phyloP scores from a whole-genome alignment of 2,797 vertebrate species.

The Nyctibius grandis region DNA sequence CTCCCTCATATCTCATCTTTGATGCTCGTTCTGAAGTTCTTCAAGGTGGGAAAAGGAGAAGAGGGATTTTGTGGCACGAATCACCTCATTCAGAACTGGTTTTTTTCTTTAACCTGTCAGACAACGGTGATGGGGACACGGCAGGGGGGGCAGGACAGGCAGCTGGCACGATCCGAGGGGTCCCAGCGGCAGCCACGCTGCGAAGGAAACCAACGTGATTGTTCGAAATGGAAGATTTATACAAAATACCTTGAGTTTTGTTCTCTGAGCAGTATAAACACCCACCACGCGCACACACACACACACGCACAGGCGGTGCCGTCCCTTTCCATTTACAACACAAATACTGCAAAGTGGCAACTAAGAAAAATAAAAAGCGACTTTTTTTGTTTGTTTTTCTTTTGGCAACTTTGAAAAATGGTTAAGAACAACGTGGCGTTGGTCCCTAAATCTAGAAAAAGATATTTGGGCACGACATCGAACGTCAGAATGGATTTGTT shows the following conservation, averaged over 20 bases:
- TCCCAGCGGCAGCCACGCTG: background rate
- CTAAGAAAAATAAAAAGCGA: conserved; percentile 64
- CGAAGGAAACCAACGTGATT: conserved; percentile 1
- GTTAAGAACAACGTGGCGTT: conserved; percentile 70
- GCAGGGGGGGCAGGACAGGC: background rate
- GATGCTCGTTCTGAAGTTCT: too few relatives aligned
- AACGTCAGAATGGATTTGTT: conserved; percentile 39
- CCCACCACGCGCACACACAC: background rate
- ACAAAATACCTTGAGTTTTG: conserved; percentile 66
- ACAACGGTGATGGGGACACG: accelerated
- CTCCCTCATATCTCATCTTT: too few relatives aligned
- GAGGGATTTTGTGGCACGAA: background rate
- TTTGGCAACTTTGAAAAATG: conserved; percentile 74
- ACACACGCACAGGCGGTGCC: conserved; percentile 22
- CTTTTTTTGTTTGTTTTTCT: background rate
- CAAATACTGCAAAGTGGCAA: conserved; percentile 78
- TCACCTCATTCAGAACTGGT: background rate
- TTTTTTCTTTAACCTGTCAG: background rate
- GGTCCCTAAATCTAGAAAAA: conserved; percentile 70
- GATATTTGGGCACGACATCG: conserved; percentile 52
- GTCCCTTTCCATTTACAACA: conserved; percentile 67
- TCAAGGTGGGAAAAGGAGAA: too few relatives aligned
- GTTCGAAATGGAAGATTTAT: conserved; percentile 42
- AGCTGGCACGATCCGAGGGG: background rate
- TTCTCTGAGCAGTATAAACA: conserved; percentile 63